Evolutionary conservation across 2,113 vertebrate species (phyloP).

Genomic region (Ellobius talpinus): DNA sequence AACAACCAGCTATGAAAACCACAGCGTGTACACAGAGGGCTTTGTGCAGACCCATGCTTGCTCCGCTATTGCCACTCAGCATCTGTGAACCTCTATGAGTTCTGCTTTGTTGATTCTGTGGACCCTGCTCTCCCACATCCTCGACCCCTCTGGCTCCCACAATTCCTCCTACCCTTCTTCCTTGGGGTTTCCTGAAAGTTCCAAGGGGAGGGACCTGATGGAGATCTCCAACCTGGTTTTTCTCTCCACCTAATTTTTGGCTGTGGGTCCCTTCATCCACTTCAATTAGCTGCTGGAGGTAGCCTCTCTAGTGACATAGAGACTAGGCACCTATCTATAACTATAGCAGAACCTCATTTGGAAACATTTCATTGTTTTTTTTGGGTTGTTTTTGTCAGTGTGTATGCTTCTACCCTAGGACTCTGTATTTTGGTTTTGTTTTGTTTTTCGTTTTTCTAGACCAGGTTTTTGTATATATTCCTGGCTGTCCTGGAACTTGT

Average conservation of each 20-base stretch:
- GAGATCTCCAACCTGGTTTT: neutral
- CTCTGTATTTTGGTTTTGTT: neutral
- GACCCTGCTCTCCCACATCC: neutral
- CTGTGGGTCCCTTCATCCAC: neutral
- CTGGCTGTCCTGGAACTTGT: neutral
- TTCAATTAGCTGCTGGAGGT: neutral
- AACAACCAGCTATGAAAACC: neutral
- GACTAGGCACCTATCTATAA: neutral
- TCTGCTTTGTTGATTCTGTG: neutral
- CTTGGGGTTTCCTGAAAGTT: neutral
- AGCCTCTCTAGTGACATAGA: neutral
- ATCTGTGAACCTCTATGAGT: neutral
- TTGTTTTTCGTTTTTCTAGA: neutral
- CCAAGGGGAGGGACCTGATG: neutral
- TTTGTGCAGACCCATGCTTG: neutral
- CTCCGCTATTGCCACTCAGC: no score
- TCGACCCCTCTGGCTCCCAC: neutral
- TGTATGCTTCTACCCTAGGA: neutral
- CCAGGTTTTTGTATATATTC: neutral
- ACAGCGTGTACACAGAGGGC: neutral
- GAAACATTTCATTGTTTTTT: neutral
- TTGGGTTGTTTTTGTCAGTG: no score
- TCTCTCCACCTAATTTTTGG: neutral
- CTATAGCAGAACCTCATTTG: neutral
- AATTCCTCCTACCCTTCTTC: neutral